phyloP scores from a whole-genome alignment of 2,888 invertebrate species.

The Cremastinae sp. region DNA sequence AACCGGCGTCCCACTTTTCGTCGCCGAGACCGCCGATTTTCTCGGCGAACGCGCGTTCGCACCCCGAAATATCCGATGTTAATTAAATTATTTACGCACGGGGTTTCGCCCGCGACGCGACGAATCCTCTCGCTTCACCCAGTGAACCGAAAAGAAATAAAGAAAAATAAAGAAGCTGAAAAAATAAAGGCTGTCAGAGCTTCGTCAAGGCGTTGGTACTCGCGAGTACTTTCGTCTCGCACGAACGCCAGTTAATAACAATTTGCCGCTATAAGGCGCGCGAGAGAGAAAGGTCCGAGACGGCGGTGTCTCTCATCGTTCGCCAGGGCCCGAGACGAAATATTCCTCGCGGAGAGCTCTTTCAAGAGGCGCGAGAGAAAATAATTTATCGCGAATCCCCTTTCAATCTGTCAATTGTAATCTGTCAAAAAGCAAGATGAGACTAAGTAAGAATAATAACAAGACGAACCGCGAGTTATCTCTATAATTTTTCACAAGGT shows the following conservation, averaged over 20 bases:
- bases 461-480: too few species aligned
- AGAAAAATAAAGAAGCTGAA: constrained; percentile 4
- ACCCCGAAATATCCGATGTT: constrained; percentile 25
- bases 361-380: constrained; percentile 12
- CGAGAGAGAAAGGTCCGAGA: constrained; percentile 39
- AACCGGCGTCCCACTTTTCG: constrained; percentile 30
- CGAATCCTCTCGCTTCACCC: constrained; percentile 24
- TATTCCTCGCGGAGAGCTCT: constrained; percentile 32
- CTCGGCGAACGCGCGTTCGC: constrained; percentile 21
- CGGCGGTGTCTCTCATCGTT: constrained; percentile 26
- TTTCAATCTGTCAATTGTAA: constrained; percentile 37
- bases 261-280: constrained; percentile 56
- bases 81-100: constrained; percentile 52
- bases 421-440: background rate
- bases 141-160: constrained; percentile 9
- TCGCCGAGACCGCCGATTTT: constrained; percentile 16
- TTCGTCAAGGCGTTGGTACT: constrained; percentile 53
- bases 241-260: constrained; percentile 67
- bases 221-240: constrained; percentile 65
- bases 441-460: constrained; percentile 8
- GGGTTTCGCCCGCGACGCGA: constrained; percentile 51
- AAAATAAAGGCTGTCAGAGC: constrained; percentile 25
- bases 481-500: too few species aligned
- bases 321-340: constrained; percentile 43
- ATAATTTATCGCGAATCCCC: constrained; percentile 50